Evolutionary conservation across 1,140 invertebrate species (phyloP).

Genomic region (Euura lappo): DNA sequence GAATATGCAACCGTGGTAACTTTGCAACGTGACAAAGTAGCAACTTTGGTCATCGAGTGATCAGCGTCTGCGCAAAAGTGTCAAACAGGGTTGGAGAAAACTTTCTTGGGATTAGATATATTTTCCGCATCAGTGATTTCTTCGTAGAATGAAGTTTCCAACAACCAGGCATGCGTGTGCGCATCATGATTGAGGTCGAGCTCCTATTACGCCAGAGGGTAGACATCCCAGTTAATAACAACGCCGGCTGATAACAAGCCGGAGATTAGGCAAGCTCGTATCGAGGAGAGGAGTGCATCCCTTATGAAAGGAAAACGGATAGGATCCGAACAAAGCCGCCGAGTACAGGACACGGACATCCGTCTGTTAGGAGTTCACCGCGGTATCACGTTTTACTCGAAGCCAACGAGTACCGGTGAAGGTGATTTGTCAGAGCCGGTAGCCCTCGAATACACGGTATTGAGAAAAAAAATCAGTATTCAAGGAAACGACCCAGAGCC

Average conservation of each 20-base stretch:
- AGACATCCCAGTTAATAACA: neutral
- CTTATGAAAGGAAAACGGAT: too few relatives aligned
- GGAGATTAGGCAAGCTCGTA: neutral
- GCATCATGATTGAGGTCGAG: neutral
- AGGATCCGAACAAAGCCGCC: too few relatives aligned
- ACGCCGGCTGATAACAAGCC: neutral
- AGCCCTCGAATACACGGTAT: too few relatives aligned
- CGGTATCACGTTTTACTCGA: too few relatives aligned
- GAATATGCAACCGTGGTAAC: neutral
- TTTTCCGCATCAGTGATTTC: neutral
- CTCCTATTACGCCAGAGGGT: neutral
- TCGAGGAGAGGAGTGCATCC: too few relatives aligned
- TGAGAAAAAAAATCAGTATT: neutral
- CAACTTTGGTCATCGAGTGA: constrained; percentile 5
- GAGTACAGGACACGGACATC: too few relatives aligned
- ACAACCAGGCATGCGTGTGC: neutral
- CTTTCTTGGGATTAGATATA: neutral
- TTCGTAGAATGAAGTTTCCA: neutral
- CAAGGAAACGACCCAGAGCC: neutral
- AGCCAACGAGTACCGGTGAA: too few relatives aligned
- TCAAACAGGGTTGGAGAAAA: neutral
- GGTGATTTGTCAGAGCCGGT: too few relatives aligned
- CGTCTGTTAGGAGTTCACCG: too few relatives aligned
- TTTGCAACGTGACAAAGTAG: neutral
- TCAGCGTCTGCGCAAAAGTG: neutral